phyloP scores from a whole-genome alignment of 2,888 invertebrate genomes.

The Belgica antarctica region DNA sequence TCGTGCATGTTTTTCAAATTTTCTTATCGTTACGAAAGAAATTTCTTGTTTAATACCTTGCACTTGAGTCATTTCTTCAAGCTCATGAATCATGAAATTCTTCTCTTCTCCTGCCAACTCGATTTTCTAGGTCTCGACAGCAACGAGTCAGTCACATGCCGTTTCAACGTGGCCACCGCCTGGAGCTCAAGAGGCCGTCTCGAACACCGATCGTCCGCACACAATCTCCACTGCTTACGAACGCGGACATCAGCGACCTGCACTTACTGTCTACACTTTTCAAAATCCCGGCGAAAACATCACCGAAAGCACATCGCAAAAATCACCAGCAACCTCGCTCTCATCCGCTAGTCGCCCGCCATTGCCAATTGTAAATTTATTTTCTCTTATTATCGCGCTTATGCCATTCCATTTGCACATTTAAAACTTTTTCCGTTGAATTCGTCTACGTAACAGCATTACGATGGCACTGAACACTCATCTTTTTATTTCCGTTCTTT shows the following conservation, averaged over 20 bases:
- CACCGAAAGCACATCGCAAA: constrained; percentile 48
- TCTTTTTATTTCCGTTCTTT: constrained; percentile 1
- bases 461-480: neutral
- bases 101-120: constrained; percentile 21
- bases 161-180: constrained; percentile 56
- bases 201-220: constrained; percentile 80
- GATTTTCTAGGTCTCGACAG: constrained; percentile 57
- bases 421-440: neutral
- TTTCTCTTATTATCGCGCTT: constrained; percentile 44
- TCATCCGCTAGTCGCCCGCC: constrained; percentile 66
- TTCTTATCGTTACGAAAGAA: neutral
- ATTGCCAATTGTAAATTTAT: constrained; percentile 65
- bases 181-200: constrained; percentile 55
- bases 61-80: neutral
- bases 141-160: constrained; percentile 54
- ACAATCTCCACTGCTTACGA: constrained; percentile 93
- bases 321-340: constrained; percentile 58
- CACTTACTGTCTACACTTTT: constrained; percentile 84
- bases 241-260: constrained; percentile 79
- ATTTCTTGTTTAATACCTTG: neutral
- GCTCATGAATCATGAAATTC: constrained; percentile 12
- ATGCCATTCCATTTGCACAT: constrained; percentile 12
- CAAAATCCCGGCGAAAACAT: constrained; percentile 66
- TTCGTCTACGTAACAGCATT: neutral
- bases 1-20: constrained; percentile 5